Conservation (phyloP, 2,113 vertebrate species). For the Leuciscus idus region DNA sequence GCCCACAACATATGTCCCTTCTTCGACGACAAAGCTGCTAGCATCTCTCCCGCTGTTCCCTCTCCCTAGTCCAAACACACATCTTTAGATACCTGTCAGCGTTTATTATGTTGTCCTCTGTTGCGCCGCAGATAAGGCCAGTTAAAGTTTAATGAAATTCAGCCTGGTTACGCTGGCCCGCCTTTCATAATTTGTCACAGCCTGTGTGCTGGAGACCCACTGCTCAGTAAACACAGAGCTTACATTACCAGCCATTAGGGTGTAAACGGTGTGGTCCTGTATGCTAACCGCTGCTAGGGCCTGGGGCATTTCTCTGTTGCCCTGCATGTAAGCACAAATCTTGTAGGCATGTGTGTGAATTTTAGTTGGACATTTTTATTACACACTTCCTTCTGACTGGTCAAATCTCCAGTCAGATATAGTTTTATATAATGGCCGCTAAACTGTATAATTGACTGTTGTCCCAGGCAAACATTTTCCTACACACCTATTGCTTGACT, state of each 20-base stretch:
- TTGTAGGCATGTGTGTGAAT: conserved; percentile 31
- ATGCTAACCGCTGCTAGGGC: conserved; percentile 62
- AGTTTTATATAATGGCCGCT: neutral
- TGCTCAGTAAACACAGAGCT: conserved; percentile 77
- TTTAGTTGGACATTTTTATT: neutral
- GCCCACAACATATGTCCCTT: conserved; percentile 72
- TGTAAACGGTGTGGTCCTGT: conserved; percentile 69
- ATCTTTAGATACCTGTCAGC: conserved; percentile 75
- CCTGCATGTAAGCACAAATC: conserved; percentile 39
- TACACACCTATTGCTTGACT: neutral
- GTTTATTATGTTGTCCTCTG: conserved; percentile 79
- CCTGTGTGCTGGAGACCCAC: conserved; percentile 74
- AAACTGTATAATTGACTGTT: neutral
- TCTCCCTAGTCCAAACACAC: conserved; percentile 73
- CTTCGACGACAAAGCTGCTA: conserved; percentile 74
- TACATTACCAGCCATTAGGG: conserved; percentile 78
- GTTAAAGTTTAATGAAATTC: conserved; percentile 81
- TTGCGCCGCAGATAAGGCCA: conserved; percentile 72
- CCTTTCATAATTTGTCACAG: conserved; percentile 82
- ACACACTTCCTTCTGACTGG: neutral
- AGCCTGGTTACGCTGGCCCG: conserved; percentile 73
- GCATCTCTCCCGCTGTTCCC: conserved; percentile 69
- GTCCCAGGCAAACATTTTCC: neutral
- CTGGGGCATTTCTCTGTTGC: conserved; percentile 55
- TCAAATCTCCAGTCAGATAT: neutral